Conservation (phyloP, 2,888 invertebrate species). For the Nemurella pictetii region DNA sequence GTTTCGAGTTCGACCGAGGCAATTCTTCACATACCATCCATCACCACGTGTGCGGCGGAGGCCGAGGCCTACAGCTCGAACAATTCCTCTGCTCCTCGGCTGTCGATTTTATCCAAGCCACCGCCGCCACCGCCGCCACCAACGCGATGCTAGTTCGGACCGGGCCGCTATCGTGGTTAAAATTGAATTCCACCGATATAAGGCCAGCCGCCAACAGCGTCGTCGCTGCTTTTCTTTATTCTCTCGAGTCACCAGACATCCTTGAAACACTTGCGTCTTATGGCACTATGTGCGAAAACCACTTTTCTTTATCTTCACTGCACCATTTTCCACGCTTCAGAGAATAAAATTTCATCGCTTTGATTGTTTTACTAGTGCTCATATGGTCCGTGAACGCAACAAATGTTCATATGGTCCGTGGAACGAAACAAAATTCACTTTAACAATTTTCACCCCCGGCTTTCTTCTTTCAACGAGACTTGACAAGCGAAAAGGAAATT, state of each 20-base stretch:
- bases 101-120: slow-evolving; percentile 13
- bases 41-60: background rate
- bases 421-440: background rate
- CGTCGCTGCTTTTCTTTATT: background rate
- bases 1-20: slow-evolving; percentile 18
- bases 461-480: background rate
- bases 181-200: slow-evolving; percentile 13
- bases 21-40: slow-evolving; percentile 26
- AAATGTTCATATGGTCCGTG: background rate
- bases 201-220: background rate
- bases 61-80: background rate
- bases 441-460: background rate
- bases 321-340: background rate
- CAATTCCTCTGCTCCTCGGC: background rate
- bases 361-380: background rate
- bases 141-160: background rate
- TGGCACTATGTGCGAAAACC: background rate
- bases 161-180: background rate
- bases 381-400: background rate
- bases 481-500: background rate
- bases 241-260: background rate
- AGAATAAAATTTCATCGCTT: background rate
- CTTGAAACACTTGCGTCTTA: background rate
- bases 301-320: background rate
- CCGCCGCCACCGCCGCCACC: background rate